Evolutionary conservation across 1,140 invertebrate genomes (phyloP), one percentile per base, ranked within the genome.

Genomic region (Telenomus remus): DNA sequence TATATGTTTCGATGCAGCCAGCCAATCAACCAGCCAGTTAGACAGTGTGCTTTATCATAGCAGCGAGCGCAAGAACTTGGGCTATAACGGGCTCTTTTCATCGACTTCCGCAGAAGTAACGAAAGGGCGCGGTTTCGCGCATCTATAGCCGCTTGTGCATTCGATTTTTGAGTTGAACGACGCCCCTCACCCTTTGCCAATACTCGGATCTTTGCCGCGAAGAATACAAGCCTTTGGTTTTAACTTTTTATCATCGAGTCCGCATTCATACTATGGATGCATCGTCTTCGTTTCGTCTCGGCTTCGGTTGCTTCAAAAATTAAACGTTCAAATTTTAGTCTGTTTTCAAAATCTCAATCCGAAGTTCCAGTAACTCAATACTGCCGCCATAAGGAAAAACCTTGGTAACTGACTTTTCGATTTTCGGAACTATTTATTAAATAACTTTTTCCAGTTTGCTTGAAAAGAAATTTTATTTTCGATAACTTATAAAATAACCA

Each of bases 1-100:
- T 84, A 81, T 77, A 81, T 81, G 79, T 85, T 82, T 82, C 81
- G 85, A 86, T 82, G 80, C 81, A 80, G 43, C 74, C 50, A 77
- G 51, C 73, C 69, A 74, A 68, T 74, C 72, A 75, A 4, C 57
- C 74, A 63, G 65, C 57, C 73, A 78, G 46, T 69, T 76, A 80
- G 73, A 70, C 74, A 71, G 34, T 54, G 13, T 76, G 43, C 71
- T 78, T 77, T 76, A 78, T 75, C 66, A 71, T 64, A 39, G 27
- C 46, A 53, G 50, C 46, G 46, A 72, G 39, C 55, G 66, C 61
- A 73, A 72, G 73, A 71, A 71, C 68, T 65, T 78, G 69, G 56
- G 47, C 61, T 48, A 69, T 78, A 65, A 65, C 61, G 19, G 39
- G 61, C 44, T 60, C 66, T 72, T 79, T 79, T 75, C 77, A 76